These are phyloP conservation scores for Spodoptera litura DNA, from an alignment of 1,140 invertebrate genomes.

Conservation along the genomic window DNA sequence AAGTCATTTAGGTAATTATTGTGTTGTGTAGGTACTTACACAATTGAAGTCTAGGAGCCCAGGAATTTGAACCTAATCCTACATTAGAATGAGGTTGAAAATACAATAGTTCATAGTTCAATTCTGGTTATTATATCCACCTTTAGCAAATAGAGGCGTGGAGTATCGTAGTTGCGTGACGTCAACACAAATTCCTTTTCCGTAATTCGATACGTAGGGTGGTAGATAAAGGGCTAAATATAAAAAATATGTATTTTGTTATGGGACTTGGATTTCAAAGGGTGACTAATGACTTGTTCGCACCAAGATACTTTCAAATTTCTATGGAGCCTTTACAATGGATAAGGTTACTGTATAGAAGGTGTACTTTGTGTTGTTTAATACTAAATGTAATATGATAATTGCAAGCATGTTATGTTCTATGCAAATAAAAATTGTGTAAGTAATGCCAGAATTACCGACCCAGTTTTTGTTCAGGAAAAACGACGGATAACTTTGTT, in stretches of 20 bases:
- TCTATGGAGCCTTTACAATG: background rate
- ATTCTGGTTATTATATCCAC: background rate
- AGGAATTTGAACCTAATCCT: too few species aligned
- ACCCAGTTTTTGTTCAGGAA: too few species aligned
- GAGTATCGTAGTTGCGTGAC: background rate
- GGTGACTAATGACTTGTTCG: slow-evolving; percentile 19
- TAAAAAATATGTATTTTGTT: slow-evolving; percentile 18
- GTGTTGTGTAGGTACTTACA: too few species aligned
- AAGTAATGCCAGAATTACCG: too few species aligned
- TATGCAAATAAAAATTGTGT: too few species aligned
- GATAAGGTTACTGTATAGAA: background rate
- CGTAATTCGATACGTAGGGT: slow-evolving; percentile 16
- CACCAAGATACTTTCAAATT: background rate
- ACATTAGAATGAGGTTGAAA: too few species aligned
- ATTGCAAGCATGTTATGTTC: too few species aligned
- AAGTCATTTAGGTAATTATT: too few species aligned
- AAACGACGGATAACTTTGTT: too few species aligned
- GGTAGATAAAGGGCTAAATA: background rate
- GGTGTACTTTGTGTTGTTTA: background rate
- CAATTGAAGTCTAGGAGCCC: too few species aligned
- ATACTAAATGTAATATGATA: too few species aligned
- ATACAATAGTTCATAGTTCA: too few species aligned
- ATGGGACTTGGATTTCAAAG: slow-evolving; percentile 6
- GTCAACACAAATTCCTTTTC: slow-evolving; percentile 10
- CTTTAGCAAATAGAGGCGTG: background rate